Percentiles rank a stretch among this genome's conserved stretches.
Conservation (phyloP, 2,113 vertebrate species). For the Hippolais icterina region DNA sequence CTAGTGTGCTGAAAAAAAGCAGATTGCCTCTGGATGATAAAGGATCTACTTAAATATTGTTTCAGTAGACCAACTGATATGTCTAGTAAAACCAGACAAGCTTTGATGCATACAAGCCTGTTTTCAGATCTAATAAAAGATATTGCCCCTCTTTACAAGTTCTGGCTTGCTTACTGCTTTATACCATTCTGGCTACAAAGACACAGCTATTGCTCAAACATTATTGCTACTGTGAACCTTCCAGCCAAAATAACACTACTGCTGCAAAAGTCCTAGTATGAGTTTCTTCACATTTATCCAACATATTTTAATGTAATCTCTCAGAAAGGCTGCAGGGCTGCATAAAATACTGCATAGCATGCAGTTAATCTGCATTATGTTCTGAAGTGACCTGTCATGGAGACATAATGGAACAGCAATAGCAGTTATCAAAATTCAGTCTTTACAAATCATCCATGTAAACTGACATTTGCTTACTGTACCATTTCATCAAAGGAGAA, state of each 20-base stretch:
- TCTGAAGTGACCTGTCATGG: not conserved
- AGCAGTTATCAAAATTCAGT: not conserved
- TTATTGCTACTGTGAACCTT: not conserved
- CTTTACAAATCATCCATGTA: not conserved
- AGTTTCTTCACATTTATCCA: not conserved
- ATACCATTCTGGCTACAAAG: not conserved
- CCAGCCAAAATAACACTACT: not conserved
- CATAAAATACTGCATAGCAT: not conserved
- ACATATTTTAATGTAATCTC: not conserved
- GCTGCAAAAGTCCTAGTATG: not conserved
- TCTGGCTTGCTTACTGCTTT: constrained; percentile 8
- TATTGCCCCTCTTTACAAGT: constrained; percentile 8
- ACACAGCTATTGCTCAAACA: not conserved
- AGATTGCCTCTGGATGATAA: constrained; percentile 35
- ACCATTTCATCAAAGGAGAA: not conserved
- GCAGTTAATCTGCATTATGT: not conserved
- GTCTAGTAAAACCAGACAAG: constrained; percentile 26
- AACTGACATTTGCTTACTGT: not conserved
- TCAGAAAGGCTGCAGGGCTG: not conserved
- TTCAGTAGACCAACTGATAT: constrained; percentile 10
- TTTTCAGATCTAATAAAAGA: constrained; percentile 56
- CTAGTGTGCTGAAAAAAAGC: not conserved
- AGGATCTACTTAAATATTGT: not conserved
- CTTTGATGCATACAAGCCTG: constrained; percentile 53
- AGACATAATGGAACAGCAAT: not conserved